phyloP scores from a whole-genome alignment of 2,888 invertebrate genomes.

The Notodonta dromedarius region DNA sequence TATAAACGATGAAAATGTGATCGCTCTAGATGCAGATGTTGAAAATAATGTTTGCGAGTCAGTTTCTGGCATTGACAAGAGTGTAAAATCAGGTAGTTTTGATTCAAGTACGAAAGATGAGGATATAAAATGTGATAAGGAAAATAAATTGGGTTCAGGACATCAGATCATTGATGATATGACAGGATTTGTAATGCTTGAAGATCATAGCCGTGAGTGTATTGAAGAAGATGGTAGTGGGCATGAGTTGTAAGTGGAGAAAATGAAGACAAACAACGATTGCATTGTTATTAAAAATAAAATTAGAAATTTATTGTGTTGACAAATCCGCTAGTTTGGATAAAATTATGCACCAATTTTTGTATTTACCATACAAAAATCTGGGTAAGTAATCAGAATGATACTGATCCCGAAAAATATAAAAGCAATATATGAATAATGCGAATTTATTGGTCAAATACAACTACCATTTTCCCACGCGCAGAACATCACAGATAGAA shows the following conservation, averaged over 20 bases:
- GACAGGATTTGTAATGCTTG: conserved; percentile 6
- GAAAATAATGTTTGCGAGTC: conserved; percentile 7
- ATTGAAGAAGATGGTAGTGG: neutral
- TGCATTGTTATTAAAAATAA: too few species aligned
- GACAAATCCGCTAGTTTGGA: too few species aligned
- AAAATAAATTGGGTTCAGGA: neutral
- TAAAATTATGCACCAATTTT: too few species aligned
- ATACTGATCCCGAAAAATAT: too few species aligned
- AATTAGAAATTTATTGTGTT: too few species aligned
- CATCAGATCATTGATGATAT: neutral
- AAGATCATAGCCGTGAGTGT: neutral
- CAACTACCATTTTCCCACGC: too few species aligned
- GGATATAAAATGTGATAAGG: conserved; percentile 18
- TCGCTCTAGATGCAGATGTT: neutral
- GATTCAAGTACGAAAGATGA: conserved; percentile 5
- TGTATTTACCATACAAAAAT: too few species aligned
- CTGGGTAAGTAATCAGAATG: too few species aligned
- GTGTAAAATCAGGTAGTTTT: conserved; percentile 10
- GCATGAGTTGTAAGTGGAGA: conserved; percentile 1
- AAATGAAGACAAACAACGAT: neutral
- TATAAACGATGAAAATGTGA: neutral
- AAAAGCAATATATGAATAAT: too few species aligned
- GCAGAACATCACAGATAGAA: too few species aligned
- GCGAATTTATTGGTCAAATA: too few species aligned
- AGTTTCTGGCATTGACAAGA: conserved; percentile 9